Base-by-base conservation (phyloP, 2,797 vertebrate species). In the Sylvia borin region DNA sequence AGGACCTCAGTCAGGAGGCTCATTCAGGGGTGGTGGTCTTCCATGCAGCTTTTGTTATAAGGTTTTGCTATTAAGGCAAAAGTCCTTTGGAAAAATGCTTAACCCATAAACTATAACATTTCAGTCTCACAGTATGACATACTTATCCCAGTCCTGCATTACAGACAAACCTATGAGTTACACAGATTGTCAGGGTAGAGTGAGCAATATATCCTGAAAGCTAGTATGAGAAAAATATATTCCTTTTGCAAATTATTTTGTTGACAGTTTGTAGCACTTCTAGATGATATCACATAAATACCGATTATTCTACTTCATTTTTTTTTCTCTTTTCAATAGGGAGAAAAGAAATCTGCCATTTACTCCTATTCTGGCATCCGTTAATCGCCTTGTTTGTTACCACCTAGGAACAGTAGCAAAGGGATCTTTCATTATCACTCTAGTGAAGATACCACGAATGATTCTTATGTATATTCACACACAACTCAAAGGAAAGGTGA, bases 401-500 rank as follows among this genome's bases (percentile, higher is more conserved):
- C 99, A 99, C 96, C 98, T 99, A 80, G 99, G 99, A 85, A 99
- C 99, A 5, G 99, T 99, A 82, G 99, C 99, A 66, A 99, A 99
- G 95, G 99, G 99, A 38, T 99, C 99, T 96, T 99, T 99, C 97
- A 99, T 99, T 98, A 99, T 99, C 97, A 99, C 99, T 0, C 96
- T 99, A 88, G 99, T 99, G 93, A 99, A 99, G 98, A 98, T 99
- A 95, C 99, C 99, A 11, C 98, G 99, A 87, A 99, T 99, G 97
- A 96, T 99, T 94, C 99, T 99, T 83, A 99, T 99, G 98, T 99
- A 99, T 97, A 97, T 99, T 94, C 99, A 99, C 96, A 99, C 99
- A 96, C 99, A 99, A 97, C 99, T 99, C 42, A 99, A 99, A 98
- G 99, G 99, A 98, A 99, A 99, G 98, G 99, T 99, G 98, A 98